Evolutionary conservation across 2,113 vertebrate species (phyloP).

Genomic region (Xenopus tropicalis): UCB_Xtro_10.0 CM004451.2:3031501-3032000

Average conservation of each 20-base stretch:
- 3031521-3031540: too few relatives aligned
- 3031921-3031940: background rate
- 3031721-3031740: background rate
- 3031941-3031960: background rate
- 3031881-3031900: conserved; percentile 21
- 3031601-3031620: too few relatives aligned
- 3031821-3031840: conserved; percentile 38
- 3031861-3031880: conserved; percentile 21
- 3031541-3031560: too few relatives aligned
- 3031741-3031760: background rate
- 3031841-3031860: conserved; percentile 17
- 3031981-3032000: conserved; percentile 23
- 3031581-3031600: too few relatives aligned
- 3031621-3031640: too few relatives aligned
- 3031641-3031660: too few relatives aligned
- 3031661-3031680: too few relatives aligned
- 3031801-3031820: background rate
- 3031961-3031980: conserved; percentile 6
- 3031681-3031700: too few relatives aligned
- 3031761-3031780: background rate
- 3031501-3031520: too few relatives aligned
- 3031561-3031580: too few relatives aligned
- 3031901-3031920: conserved; percentile 3
- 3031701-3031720: too few relatives aligned
- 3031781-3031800: background rate